phyloP scores from a whole-genome alignment of 2,113 vertebrate genomes.

The Myotis brandtii region DNA sequence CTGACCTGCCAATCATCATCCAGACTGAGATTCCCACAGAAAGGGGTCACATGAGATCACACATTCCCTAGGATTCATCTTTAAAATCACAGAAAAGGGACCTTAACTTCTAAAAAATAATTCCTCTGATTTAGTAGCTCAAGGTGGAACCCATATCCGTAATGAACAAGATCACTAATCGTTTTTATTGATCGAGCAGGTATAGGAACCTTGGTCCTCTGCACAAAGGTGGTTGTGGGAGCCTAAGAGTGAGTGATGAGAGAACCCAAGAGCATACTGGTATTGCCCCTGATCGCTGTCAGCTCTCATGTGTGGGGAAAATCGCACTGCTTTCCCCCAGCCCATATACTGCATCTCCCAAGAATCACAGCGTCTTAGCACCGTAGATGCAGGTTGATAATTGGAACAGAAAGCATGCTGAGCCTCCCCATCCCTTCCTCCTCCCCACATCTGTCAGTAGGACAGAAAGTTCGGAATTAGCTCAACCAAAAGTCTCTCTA shows the following conservation, averaged over 20 bases:
- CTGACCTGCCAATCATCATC: neutral
- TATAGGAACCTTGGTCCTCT: neutral
- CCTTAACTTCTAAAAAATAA: neutral
- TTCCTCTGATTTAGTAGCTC: neutral
- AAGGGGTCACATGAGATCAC: neutral
- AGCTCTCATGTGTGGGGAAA: neutral
- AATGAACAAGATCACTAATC: neutral
- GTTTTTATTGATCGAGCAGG: neutral
- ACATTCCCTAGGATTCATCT: neutral
- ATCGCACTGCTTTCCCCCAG: neutral
- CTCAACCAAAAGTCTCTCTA: conserved; percentile 9
- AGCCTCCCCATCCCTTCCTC: neutral
- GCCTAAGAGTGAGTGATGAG: neutral
- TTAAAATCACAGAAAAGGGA: neutral
- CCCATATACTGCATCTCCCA: neutral
- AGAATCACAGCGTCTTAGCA: neutral
- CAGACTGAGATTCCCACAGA: neutral
- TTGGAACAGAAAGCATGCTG: neutral
- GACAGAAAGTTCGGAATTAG: neutral
- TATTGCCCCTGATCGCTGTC: neutral
- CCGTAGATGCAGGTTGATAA: neutral
- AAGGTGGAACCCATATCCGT: neutral
- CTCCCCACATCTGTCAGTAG: neutral
- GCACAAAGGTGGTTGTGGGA: neutral
- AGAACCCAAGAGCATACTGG: neutral